phyloP scores from a whole-genome alignment of 1,140 invertebrate genomes.

The Heliothis virescens region DNA sequence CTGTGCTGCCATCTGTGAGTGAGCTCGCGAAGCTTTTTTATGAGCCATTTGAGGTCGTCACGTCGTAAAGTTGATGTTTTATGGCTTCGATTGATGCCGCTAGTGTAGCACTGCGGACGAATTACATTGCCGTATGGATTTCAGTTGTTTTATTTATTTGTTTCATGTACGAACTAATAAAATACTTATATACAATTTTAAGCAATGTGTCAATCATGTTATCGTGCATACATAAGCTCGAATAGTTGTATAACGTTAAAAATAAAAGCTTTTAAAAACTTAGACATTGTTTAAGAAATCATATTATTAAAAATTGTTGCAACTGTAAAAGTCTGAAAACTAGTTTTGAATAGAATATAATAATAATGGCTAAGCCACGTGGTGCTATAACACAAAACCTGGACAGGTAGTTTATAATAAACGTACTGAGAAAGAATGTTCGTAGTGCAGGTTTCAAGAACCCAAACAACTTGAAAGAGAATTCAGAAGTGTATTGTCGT shows the following conservation, averaged over 20 bases:
- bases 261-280: too few relatives aligned
- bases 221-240: too few relatives aligned
- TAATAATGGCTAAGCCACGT: slow-evolving; percentile 4
- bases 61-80: slow-evolving; percentile 81
- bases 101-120: slow-evolving; percentile 67
- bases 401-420: slow-evolving; percentile 28
- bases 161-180: too few relatives aligned
- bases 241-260: too few relatives aligned
- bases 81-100: slow-evolving; percentile 77
- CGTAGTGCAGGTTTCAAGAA: slow-evolving; percentile 48
- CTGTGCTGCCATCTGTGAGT: slow-evolving; percentile 81
- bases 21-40: slow-evolving; percentile 78
- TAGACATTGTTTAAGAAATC: too few relatives aligned
- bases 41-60: slow-evolving; percentile 78
- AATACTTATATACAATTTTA: too few relatives aligned
- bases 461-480: slow-evolving; percentile 57
- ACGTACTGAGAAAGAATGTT: slow-evolving; percentile 28
- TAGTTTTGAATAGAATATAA: background rate
- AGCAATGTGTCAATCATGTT: too few relatives aligned
- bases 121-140: slow-evolving; percentile 27
- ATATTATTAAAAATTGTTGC: too few relatives aligned
- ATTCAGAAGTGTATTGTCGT: slow-evolving; percentile 69
- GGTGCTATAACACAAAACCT: slow-evolving; percentile 3
- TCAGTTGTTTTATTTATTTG: background rate
- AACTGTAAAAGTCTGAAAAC: background rate